Evolutionary conservation across 2,888 invertebrate genomes (phyloP).

Genomic region (Halocaridina rubra): DNA sequence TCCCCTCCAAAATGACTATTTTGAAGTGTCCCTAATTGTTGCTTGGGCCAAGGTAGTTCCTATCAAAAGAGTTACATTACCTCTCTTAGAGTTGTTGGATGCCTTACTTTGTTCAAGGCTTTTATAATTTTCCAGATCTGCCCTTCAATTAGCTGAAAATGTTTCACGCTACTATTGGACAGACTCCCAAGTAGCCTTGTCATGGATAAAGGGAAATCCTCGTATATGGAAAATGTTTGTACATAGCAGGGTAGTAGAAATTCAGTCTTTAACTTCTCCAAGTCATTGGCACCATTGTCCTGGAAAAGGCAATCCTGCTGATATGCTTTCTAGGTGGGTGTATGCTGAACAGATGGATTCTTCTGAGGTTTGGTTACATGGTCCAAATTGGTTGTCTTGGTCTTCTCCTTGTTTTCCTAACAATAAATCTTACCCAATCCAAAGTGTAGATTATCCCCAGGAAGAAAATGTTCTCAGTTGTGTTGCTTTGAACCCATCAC

Average conservation of each 20-base stretch:
- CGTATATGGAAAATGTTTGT: too few species aligned
- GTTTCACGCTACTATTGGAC: too few species aligned
- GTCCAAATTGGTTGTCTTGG: background rate
- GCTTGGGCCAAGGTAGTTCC: conserved; percentile 48
- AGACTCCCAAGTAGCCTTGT: too few species aligned
- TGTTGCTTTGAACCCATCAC: background rate
- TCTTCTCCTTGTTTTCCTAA: too few species aligned
- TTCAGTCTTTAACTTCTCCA: too few species aligned
- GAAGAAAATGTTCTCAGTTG: background rate
- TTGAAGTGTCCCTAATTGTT: background rate
- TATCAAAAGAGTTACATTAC: conserved; percentile 51
- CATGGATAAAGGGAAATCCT: too few species aligned
- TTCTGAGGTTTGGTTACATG: conserved; percentile 6
- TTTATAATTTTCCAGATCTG: too few species aligned
- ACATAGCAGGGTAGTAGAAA: too few species aligned
- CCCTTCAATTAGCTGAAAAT: too few species aligned
- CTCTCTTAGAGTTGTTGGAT: conserved; percentile 53
- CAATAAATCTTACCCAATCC: background rate
- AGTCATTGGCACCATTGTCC: too few species aligned
- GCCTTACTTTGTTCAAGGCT: too few species aligned
- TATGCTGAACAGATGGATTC: background rate
- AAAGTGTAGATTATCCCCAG: background rate
- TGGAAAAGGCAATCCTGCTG: conserved; percentile 9
- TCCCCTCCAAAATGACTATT: background rate
- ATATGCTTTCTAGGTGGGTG: conserved; percentile 22